phyloP scores from a whole-genome alignment of 2,888 invertebrate species.

The Hypomecis atomaria region DNA sequence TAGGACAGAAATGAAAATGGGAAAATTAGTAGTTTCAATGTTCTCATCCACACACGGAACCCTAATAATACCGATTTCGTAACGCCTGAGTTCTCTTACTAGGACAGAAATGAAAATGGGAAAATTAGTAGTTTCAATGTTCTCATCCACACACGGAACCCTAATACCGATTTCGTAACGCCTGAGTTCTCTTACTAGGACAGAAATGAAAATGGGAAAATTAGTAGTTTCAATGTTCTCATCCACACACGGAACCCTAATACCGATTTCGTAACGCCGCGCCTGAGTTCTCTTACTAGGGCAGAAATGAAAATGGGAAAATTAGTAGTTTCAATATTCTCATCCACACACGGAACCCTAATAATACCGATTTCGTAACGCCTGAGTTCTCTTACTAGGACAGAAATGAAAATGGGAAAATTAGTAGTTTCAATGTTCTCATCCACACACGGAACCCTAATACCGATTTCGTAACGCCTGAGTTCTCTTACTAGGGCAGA shows the following conservation, averaged over 20 bases:
- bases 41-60: background rate
- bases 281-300: slow-evolving; percentile 6
- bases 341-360: background rate
- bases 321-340: background rate
- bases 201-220: background rate
- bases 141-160: background rate
- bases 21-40: background rate
- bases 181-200: slow-evolving; percentile 5
- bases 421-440: background rate
- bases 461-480: slow-evolving; percentile 1
- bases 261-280: slow-evolving; percentile 1
- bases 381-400: slow-evolving; percentile 7
- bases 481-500: slow-evolving; percentile 3
- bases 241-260: background rate
- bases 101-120: background rate
- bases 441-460: background rate
- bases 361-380: slow-evolving; percentile 2
- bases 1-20: background rate
- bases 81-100: slow-evolving; percentile 5
- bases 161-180: too few relatives aligned
- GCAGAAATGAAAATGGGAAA: background rate
- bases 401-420: background rate
- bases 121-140: background rate
- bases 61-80: slow-evolving; percentile 4
- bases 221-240: background rate